These are phyloP conservation scores for Engystomops pustulosus DNA, from an alignment of 2,113 vertebrate genomes.

Conservation along the genomic window DNA sequence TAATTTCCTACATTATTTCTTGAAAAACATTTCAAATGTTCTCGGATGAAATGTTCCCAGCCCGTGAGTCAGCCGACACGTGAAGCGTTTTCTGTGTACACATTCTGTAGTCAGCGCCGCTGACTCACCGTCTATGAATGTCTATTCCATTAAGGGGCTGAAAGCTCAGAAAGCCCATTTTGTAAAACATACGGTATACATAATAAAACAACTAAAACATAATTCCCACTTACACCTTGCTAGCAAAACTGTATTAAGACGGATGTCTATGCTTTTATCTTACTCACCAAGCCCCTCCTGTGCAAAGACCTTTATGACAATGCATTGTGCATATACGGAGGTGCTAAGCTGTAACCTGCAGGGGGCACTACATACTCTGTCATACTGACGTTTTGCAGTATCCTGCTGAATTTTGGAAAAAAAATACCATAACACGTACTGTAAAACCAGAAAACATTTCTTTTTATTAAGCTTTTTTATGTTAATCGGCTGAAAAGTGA, in stretches of 20 bases:
- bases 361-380: background rate
- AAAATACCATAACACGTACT: too few species aligned
- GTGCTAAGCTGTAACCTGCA: too few species aligned
- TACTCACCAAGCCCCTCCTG: background rate
- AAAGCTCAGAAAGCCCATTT: conserved; percentile 36
- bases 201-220: conserved; percentile 35
- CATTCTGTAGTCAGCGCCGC: conserved; percentile 40
- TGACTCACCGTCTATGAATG: conserved; percentile 57
- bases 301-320: background rate
- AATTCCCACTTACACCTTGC: conserved; percentile 29
- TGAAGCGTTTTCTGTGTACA: conserved; percentile 38
- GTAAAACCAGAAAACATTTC: too few species aligned
- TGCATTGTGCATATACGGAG: background rate
- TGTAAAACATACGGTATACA: conserved; percentile 18
- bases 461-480: too few species aligned
- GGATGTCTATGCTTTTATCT: background rate
- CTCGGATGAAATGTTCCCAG: conserved; percentile 31
- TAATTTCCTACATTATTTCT: conserved; percentile 2
- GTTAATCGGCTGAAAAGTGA: too few species aligned
- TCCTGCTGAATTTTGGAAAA: too few species aligned
- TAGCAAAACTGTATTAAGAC: conserved; percentile 15
- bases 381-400: background rate
- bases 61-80: conserved; percentile 33
- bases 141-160: conserved; percentile 45
- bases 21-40: conserved; percentile 7